Conservation (phyloP, 2,797 vertebrate species). For the Hoplostethus mediterraneus region DNA sequence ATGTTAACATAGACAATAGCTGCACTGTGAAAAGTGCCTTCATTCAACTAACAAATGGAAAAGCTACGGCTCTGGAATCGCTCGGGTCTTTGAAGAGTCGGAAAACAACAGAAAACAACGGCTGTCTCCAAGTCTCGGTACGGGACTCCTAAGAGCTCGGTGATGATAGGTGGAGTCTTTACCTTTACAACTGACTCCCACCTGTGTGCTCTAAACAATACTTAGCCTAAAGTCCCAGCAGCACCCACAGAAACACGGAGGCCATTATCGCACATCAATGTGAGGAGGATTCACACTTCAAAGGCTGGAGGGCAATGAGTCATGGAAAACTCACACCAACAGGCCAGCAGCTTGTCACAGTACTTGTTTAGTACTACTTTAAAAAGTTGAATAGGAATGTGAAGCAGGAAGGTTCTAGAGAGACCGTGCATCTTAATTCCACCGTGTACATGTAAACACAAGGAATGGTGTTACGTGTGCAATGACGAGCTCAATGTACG, state of each 20-base stretch:
- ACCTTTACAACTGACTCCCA: constrained; percentile 59
- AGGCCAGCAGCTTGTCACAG: constrained; percentile 68
- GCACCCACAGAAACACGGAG: constrained; percentile 69
- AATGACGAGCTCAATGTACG: background rate
- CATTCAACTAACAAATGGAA: background rate
- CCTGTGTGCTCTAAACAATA: constrained; percentile 64
- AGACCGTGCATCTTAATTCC: background rate
- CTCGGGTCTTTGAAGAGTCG: constrained; percentile 21
- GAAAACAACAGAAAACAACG: constrained; percentile 30
- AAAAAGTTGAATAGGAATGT: constrained; percentile 49
- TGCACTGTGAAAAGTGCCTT: background rate
- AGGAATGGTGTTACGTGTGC: background rate
- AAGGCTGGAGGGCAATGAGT: constrained; percentile 68
- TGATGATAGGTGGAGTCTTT: constrained; percentile 40
- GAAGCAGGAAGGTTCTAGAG: constrained; percentile 3
- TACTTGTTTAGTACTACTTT: constrained; percentile 51
- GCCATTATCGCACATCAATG: constrained; percentile 73
- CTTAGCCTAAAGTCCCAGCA: constrained; percentile 61
- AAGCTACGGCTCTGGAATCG: constrained; percentile 4
- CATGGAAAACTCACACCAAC: constrained; percentile 74
- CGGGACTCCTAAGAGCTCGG: background rate
- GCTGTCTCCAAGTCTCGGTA: no score
- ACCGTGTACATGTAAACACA: constrained; percentile 22
- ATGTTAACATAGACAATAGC: constrained; percentile 4
- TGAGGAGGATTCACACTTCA: constrained; percentile 69